phyloP scores from a whole-genome alignment of 2,888 invertebrate species.

The Himalopsyche tibetana region DNA sequence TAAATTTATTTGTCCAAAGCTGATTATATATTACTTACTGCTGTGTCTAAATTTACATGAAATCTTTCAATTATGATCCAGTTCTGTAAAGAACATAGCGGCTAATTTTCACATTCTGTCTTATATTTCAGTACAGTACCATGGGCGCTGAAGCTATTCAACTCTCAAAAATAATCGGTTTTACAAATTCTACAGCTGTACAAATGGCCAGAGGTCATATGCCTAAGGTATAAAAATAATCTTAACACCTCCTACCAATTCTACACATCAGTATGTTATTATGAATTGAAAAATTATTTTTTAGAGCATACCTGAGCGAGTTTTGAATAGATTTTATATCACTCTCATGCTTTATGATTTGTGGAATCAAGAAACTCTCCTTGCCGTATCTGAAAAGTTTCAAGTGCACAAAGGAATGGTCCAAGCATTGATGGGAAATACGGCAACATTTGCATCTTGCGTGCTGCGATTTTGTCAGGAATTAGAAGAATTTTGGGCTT shows the following conservation, averaged over 20 bases:
- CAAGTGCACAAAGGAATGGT: slow-evolving; percentile 86
- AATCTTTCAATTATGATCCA: too few relatives aligned
- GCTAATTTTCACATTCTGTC: too few relatives aligned
- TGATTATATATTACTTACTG: too few relatives aligned
- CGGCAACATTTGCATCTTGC: slow-evolving; percentile 85
- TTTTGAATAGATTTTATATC: slow-evolving; percentile 89
- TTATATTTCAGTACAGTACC: slow-evolving; percentile 76
- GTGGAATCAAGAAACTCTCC: slow-evolving; percentile 82
- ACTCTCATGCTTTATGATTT: slow-evolving; percentile 90
- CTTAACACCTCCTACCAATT: neutral
- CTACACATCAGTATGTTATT: neutral
- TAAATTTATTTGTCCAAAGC: too few relatives aligned
- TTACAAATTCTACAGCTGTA: slow-evolving; percentile 85
- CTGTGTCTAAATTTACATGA: too few relatives aligned
- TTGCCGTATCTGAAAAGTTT: slow-evolving; percentile 84
- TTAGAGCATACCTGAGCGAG: slow-evolving; percentile 78
- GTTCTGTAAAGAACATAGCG: too few relatives aligned
- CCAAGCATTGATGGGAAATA: slow-evolving; percentile 84
- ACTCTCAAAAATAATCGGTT: slow-evolving; percentile 85
- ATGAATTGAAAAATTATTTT: slow-evolving; percentile 59
- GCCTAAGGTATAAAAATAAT: slow-evolving; percentile 77
- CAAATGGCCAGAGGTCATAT: slow-evolving; percentile 82
- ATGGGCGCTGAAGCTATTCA: slow-evolving; percentile 81
- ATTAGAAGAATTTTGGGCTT: slow-evolving; percentile 89
- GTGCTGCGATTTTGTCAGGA: slow-evolving; percentile 89